Evolutionary conservation across 1,140 invertebrate species (phyloP), one percentile per base, ranked within the genome.

Genomic region (Drosophila subpulchrella): DNA sequence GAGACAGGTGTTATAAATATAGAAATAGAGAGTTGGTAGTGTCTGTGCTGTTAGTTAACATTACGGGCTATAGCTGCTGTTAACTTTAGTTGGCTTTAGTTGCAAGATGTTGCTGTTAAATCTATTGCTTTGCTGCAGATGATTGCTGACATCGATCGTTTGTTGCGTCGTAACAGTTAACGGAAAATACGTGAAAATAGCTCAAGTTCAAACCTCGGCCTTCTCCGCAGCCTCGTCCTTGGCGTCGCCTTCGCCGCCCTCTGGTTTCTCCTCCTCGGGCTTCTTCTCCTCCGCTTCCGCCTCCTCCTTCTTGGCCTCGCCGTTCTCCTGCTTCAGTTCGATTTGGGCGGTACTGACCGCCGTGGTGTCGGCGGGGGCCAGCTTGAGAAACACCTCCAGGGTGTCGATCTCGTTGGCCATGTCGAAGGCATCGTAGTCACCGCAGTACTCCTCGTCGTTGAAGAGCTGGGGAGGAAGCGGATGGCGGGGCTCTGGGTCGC

Each of bases 391-490:
- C 81, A 96, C 95, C 93, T 98, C 96, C 85, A 98, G 93, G 81
- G 95, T 96, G 92, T 98, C 97, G 77, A 96, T 95, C 95, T 99
- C 98, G 94, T 98, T 97, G 41, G 97, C 96, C 91, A 97, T 93
- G 92, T 98, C 96, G 94, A 98, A 98, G 76, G 96, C 96, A 92
- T 98, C 97, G 93, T 98, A 98, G 93, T 98, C 97, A 84, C 98
- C 98, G 92, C 97, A 98, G 91, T 99, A 99, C 67, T 96, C 95
- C 34, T 96, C 95, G 67, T 97, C 97, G 91, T 97, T 97, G 91
- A 99, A 99, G 75, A 99, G 95, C 93, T 99, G 98, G 57, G 98
- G 98, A 53, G 98, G 97, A 75, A 98, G 93, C 27, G 97, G 95
- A 78, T 93, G 93, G 53, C 93, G 88, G 11, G 93, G 93, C 36